These are phyloP conservation scores for Thalpophila matura DNA, from an alignment of 2,888 invertebrate genomes.

Conservation along the genomic window DNA sequence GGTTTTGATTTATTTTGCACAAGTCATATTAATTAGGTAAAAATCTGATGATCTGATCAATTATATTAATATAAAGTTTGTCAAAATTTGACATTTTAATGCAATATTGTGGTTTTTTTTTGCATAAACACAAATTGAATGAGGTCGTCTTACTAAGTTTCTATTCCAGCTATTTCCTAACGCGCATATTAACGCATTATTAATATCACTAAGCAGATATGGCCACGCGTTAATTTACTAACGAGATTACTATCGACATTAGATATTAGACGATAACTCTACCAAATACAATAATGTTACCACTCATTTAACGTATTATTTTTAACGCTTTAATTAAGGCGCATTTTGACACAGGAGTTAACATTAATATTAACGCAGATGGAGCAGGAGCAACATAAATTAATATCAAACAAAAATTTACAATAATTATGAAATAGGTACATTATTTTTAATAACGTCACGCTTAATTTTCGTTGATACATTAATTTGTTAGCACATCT, in stretches of 20 bases:
- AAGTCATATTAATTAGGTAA: conserved; percentile 41
- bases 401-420: too few relatives aligned
- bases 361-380: too few relatives aligned
- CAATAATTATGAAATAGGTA: too few relatives aligned
- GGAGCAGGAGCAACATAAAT: too few relatives aligned
- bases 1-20: conserved; percentile 39
- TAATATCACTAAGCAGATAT: too few relatives aligned
- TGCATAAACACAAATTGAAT: not conserved
- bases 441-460: not conserved
- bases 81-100: conserved; percentile 41
- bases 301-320: not conserved
- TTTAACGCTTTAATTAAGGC: too few relatives aligned
- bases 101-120: not conserved
- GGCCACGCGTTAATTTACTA: too few relatives aligned
- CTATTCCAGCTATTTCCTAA: too few relatives aligned
- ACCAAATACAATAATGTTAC: not conserved
- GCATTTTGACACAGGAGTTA: too few relatives aligned
- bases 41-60: conserved; percentile 28
- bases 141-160: not conserved
- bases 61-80: conserved; percentile 25
- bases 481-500: conserved; percentile 21
- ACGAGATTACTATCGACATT: too few relatives aligned
- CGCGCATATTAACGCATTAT: too few relatives aligned
- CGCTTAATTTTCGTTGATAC: conserved; percentile 18
- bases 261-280: too few relatives aligned